A percentile compares a stretch with the other conserved stretches of the same genome.
Evolutionary conservation across 92 coral and sea anemone genomes (phyloP).

Genomic region (Micromussa lordhowensis): DNA sequence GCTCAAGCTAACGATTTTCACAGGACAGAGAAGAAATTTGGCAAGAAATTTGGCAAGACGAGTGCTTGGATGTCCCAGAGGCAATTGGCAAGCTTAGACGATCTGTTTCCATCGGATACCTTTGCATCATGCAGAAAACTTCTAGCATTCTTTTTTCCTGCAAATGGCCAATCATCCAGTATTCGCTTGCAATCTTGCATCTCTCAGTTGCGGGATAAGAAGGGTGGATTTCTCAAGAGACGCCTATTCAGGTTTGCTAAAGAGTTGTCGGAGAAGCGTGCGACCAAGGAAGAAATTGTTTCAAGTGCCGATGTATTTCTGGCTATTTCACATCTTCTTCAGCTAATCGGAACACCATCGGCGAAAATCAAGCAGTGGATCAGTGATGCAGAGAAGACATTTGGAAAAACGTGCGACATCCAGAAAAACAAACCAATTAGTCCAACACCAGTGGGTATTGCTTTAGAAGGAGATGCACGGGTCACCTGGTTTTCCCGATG

Average conservation of each 20-base stretch:
- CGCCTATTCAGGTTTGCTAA: constrained; percentile 40
- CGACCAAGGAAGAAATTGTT: constrained; percentile 41
- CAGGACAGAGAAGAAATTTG: background rate
- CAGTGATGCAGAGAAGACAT: constrained; percentile 58
- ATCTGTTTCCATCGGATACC: background rate
- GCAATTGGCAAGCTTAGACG: background rate
- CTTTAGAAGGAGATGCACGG: constrained; percentile 49
- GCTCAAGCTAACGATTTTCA: constrained; percentile 39
- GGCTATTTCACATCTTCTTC: constrained; percentile 68
- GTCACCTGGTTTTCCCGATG: constrained; percentile 45
- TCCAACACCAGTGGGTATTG: constrained; percentile 1
- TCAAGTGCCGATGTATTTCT: constrained; percentile 68
- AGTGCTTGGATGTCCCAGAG: background rate
- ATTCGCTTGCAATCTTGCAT: constrained; percentile 11
- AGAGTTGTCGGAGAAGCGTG: constrained; percentile 45
- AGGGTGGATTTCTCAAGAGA: constrained; percentile 35
- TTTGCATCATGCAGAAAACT: background rate
- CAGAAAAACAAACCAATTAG: background rate
- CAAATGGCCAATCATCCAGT: background rate
- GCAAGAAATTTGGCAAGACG: background rate
- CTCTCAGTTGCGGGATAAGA: constrained; percentile 2
- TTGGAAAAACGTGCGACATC: constrained; percentile 12
- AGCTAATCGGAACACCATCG: constrained; percentile 43
- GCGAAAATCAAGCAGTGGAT: constrained; percentile 41
- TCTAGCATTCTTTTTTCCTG: constrained; percentile 45